Percentiles rank a stretch among this genome's conserved stretches.
Conservation (phyloP, 2,113 vertebrate species). For the Salvator merianae region DNA sequence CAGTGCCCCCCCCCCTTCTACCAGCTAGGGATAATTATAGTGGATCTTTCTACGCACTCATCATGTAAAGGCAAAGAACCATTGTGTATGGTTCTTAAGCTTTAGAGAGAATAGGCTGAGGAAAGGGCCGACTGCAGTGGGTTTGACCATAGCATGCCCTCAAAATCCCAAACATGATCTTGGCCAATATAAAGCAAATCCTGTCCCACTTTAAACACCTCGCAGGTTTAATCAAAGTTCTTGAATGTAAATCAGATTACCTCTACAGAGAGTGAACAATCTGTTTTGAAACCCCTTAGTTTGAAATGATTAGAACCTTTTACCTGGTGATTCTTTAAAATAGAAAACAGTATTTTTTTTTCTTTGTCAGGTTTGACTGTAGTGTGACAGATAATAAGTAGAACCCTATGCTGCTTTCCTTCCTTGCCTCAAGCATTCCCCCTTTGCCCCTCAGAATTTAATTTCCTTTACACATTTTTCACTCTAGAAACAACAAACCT, state of each 20-base stretch:
- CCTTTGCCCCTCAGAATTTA: conserved; percentile 36
- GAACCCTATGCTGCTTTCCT: background rate
- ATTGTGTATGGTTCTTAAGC: no score
- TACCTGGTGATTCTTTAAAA: background rate
- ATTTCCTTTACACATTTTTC: conserved; percentile 29
- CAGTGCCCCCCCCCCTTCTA: no score
- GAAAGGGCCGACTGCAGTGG: no score
- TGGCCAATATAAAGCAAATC: no score
- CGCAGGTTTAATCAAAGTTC: background rate
- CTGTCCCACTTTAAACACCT: background rate
- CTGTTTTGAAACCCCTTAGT: background rate
- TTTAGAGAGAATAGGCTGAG: no score
- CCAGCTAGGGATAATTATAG: no score
- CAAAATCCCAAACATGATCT: no score
- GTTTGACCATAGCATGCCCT: no score
- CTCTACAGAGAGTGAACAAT: background rate
- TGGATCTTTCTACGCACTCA: no score
- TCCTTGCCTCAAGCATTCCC: conserved; percentile 36
- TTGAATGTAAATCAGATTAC: background rate
- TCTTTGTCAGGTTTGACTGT: conserved; percentile 20
- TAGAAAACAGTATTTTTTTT: background rate
- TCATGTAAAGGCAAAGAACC: no score
- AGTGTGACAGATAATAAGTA: conserved; percentile 25
- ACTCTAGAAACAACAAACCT: conserved; percentile 33
- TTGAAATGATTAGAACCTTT: background rate